Conservation (phyloP, 1,140 invertebrate species). For the Periplaneta americana region DNA sequence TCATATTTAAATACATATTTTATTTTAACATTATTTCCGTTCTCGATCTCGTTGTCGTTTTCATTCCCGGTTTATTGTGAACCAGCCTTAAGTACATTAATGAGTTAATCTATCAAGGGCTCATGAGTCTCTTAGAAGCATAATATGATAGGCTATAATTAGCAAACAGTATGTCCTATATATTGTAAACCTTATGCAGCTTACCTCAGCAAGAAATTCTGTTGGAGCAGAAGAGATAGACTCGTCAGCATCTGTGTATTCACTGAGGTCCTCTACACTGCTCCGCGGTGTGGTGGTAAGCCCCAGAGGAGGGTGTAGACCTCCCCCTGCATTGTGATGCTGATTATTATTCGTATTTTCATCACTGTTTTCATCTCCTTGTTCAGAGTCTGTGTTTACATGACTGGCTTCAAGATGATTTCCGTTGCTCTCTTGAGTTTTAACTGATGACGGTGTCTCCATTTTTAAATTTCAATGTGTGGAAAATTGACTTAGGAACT, state of each 20-base stretch:
- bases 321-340: background rate
- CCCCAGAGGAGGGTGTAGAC: background rate
- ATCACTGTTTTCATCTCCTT: background rate
- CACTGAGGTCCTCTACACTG: slow-evolving; percentile 45
- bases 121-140: too few relatives aligned
- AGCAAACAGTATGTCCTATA: too few relatives aligned
- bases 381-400: background rate
- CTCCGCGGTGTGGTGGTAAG: slow-evolving; percentile 31
- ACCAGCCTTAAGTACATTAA: too few relatives aligned
- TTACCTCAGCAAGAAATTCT: slow-evolving; percentile 64
- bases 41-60: too few relatives aligned
- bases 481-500: too few relatives aligned
- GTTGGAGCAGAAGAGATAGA: slow-evolving; percentile 57
- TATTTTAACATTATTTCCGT: too few relatives aligned
- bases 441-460: background rate
- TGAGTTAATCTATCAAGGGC: too few relatives aligned
- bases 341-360: background rate
- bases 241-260: slow-evolving; percentile 65
- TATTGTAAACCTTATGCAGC: background rate
- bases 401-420: background rate
- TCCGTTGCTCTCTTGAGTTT: background rate
- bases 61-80: too few relatives aligned
- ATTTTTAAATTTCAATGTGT: background rate
- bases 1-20: too few relatives aligned
- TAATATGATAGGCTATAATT: too few relatives aligned